Percentiles rank a stretch among this genome's conserved stretches.
These are phyloP conservation scores for Conus ventricosus DNA, from an alignment of 1,140 invertebrate species.

Conservation along the genomic window DNA sequence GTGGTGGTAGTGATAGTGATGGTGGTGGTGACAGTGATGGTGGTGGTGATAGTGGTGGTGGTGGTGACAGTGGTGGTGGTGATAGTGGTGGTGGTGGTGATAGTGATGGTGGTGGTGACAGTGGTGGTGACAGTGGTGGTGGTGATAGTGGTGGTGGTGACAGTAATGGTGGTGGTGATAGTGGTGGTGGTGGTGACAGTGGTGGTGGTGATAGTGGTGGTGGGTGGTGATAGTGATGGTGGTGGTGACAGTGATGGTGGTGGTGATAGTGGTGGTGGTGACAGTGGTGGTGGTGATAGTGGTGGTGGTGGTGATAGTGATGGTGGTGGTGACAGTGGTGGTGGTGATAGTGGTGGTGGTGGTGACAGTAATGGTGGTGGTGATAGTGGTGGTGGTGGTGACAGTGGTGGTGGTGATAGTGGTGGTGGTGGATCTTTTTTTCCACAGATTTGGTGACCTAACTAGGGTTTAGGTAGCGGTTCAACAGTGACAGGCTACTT, in stretches of 20 bases:
- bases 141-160: constrained; percentile 33
- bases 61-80: constrained; percentile 13
- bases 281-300: background rate
- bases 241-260: constrained; percentile 31
- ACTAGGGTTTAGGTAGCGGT: too few relatives aligned
- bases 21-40: too few relatives aligned
- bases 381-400: too few relatives aligned
- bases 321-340: background rate
- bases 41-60: background rate
- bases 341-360: too few relatives aligned
- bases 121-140: constrained; percentile 7
- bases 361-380: too few relatives aligned
- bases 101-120: background rate
- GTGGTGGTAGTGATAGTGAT: too few relatives aligned
- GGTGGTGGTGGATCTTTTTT: too few relatives aligned
- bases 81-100: background rate
- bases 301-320: background rate
- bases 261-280: constrained; percentile 16
- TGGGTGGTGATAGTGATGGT: constrained; percentile 28
- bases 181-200: constrained; percentile 33
- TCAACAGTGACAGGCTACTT: too few relatives aligned
- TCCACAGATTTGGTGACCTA: too few relatives aligned
- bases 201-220: too few relatives aligned
- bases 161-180: constrained; percentile 34
- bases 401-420: too few relatives aligned